Conservation (phyloP, 2,888 invertebrate species). For the Trissonchulus latispiculum region DNA sequence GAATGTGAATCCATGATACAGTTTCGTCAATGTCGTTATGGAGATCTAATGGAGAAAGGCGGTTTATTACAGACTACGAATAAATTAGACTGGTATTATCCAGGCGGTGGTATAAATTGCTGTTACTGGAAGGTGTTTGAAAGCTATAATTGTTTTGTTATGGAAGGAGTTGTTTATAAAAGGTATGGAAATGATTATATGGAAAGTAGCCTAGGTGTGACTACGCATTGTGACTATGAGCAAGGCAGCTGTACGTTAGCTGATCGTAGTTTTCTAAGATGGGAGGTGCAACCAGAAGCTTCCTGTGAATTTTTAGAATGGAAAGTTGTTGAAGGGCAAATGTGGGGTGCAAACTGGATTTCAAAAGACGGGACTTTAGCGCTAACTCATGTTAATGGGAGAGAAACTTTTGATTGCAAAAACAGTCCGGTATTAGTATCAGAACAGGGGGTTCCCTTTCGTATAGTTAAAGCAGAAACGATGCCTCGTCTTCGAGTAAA, state of each 20-base stretch:
- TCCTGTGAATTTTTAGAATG: background rate
- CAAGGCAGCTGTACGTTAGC: background rate
- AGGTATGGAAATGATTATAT: background rate
- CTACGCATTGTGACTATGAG: background rate
- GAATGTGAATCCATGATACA: background rate
- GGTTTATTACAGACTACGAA: background rate
- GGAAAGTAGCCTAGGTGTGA: background rate
- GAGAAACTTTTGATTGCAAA: background rate
- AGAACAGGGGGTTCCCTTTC: background rate
- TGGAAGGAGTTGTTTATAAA: background rate
- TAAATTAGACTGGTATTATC: background rate
- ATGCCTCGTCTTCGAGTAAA: background rate
- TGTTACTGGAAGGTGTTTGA: background rate
- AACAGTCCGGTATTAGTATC: background rate
- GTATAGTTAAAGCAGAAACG: background rate
- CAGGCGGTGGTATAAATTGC: background rate
- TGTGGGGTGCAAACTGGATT: background rate
- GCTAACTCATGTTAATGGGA: background rate
- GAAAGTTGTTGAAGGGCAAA: background rate
- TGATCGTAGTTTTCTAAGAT: background rate
- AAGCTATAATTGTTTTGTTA: background rate
- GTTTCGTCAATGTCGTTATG: background rate
- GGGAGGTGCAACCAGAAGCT: background rate
- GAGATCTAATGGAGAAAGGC: background rate
- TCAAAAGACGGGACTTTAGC: background rate